Conservation (phyloP, 1,140 invertebrate genomes). For the Choristoneura fumiferana region DNA sequence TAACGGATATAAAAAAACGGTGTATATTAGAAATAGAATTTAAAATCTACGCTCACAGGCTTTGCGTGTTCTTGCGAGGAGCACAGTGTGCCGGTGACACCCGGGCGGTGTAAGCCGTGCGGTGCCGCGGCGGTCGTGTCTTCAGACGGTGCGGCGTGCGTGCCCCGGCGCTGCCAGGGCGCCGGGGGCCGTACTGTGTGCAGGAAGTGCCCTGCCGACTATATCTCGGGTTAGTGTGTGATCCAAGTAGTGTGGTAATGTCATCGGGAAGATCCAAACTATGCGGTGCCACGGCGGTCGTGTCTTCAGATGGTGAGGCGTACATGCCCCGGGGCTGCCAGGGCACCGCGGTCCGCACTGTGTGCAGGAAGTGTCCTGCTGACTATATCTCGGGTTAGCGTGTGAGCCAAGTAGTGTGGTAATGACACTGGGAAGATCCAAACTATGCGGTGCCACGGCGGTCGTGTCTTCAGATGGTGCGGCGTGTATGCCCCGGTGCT, state of each 20-base stretch:
- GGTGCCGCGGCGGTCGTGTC: constrained; percentile 56
- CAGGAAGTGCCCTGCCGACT: constrained; percentile 60
- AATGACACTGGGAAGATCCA: constrained; percentile 33
- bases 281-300: constrained; percentile 51
- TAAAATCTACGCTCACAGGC: too few species aligned
- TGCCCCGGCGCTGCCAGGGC: constrained; percentile 56
- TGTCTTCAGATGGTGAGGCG: constrained; percentile 44
- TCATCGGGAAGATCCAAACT: constrained; percentile 36
- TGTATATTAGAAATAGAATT: too few species aligned
- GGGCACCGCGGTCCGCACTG: constrained; percentile 39
- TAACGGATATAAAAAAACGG: too few species aligned
- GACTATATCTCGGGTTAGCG: constrained; percentile 58
- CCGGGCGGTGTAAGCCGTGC: constrained; percentile 43
- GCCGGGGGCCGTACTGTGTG: constrained; percentile 47
- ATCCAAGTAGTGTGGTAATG: constrained; percentile 41
- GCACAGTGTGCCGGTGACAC: constrained; percentile 37
- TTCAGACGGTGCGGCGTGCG: constrained; percentile 45
- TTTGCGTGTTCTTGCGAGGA: constrained; percentile 55
- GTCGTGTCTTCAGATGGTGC: constrained; percentile 49
- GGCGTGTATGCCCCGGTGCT: constrained; percentile 56
- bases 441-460: constrained; percentile 51
- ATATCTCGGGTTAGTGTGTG: constrained; percentile 52
- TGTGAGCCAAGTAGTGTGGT: too few species aligned
- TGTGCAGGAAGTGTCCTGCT: constrained; percentile 59
- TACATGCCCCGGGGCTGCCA: constrained; percentile 62